A percentile compares a stretch with the other conserved stretches of the same genome.
These are phyloP conservation scores for Sminthurides bifidus DNA, from an alignment of 1,140 invertebrate species.

Conservation along the genomic window DNA sequence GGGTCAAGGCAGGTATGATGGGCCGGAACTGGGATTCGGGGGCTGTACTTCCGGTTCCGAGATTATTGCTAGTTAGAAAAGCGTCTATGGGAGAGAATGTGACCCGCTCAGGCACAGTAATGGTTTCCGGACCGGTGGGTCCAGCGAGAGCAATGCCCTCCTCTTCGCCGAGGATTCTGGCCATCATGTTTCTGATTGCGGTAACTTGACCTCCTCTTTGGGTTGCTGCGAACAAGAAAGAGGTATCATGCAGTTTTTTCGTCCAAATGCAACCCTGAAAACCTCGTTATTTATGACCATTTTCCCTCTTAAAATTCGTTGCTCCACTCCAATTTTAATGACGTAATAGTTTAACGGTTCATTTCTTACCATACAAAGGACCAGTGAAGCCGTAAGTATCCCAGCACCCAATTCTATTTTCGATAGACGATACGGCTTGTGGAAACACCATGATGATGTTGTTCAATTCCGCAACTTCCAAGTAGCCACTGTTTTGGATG, in stretches of 20 bases:
- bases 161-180: conserved; percentile 16
- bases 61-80: background rate
- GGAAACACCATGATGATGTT: conserved; percentile 27
- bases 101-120: background rate
- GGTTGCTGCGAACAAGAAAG: conserved; percentile 18
- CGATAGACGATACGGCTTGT: conserved; percentile 8
- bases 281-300: background rate
- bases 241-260: too few species aligned
- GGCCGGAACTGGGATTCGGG: background rate
- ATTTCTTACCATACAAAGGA: background rate
- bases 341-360: background rate
- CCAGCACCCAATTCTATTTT: conserved; percentile 24
- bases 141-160: too few species aligned
- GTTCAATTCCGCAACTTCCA: conserved; percentile 22
- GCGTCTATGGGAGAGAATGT: background rate
- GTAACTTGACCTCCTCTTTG: conserved; percentile 18
- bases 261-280: too few species aligned
- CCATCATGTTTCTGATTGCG: conserved; percentile 15
- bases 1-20: background rate
- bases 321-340: background rate
- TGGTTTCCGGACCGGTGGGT: background rate
- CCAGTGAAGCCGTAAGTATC: conserved; percentile 21
- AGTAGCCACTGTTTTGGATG: conserved; percentile 20
- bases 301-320: background rate
- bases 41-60: background rate